These are phyloP conservation scores for Drosophila melanosoma DNA, from an alignment of 2,888 invertebrate genomes.

Conservation along the genomic window DNA sequence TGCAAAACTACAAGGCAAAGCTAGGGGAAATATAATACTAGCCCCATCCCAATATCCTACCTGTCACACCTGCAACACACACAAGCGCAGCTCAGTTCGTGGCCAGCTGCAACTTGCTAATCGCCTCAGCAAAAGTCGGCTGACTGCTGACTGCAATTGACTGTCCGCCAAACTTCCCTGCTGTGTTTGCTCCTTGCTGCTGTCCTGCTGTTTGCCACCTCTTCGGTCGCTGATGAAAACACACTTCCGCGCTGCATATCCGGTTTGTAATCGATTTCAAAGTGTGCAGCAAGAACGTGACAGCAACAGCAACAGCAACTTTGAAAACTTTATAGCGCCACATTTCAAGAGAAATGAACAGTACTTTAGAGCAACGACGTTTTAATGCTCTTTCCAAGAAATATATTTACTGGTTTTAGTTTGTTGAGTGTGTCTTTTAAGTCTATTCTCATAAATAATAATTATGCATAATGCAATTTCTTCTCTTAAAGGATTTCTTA, in stretches of 20 bases:
- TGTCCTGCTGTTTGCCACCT: constrained; percentile 6
- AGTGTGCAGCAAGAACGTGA: constrained; percentile 71
- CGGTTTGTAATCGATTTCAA: constrained; percentile 79
- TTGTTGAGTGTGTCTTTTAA: neutral
- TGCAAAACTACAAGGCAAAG: constrained; percentile 21
- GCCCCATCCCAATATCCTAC: neutral
- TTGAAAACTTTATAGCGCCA: constrained; percentile 23
- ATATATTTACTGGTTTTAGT: neutral
- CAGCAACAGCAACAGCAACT: constrained; percentile 33
- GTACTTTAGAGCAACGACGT: neutral
- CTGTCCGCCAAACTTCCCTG: constrained; percentile 14
- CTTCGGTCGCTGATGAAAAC: constrained; percentile 52
- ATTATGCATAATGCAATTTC: too few relatives aligned
- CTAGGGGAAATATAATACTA: neutral
- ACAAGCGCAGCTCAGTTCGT: constrained; percentile 7
- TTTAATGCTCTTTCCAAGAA: neutral
- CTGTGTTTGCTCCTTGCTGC: constrained; percentile 8
- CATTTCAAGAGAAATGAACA: constrained; percentile 8
- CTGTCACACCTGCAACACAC: constrained; percentile 27
- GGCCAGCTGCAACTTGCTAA: constrained; percentile 23
- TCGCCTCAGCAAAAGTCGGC: constrained; percentile 22
- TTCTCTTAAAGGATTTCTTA: too few relatives aligned
- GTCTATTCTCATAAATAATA: too few relatives aligned
- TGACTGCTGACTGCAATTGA: constrained; percentile 18
- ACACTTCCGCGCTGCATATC: constrained; percentile 79